These are phyloP conservation scores for Poicephalus meyeri DNA, from an alignment of 2,113 vertebrate genomes.

Conservation along the genomic window DNA sequence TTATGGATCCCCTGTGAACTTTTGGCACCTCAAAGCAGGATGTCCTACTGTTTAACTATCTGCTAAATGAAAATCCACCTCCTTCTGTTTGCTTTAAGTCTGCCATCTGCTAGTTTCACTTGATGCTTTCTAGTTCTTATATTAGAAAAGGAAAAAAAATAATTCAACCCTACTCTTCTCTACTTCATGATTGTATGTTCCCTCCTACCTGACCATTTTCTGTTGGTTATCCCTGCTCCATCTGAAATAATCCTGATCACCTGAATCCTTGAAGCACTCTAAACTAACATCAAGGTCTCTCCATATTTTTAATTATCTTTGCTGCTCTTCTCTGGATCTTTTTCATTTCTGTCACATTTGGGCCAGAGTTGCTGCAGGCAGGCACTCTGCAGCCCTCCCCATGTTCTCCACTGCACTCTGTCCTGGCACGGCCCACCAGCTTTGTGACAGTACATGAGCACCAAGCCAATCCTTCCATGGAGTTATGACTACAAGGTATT, in stretches of 20 bases:
- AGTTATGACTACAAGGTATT: neutral
- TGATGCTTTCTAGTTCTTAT: neutral
- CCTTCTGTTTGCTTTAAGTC: neutral
- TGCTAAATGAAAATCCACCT: neutral
- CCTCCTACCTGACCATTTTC: neutral
- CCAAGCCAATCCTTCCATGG: neutral
- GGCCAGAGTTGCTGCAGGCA: accelerated
- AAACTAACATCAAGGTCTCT: neutral
- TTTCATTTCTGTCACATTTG: neutral
- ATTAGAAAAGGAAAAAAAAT: neutral
- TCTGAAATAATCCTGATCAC: neutral
- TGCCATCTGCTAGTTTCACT: conserved; percentile 19
- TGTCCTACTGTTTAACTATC: neutral
- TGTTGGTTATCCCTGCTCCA: neutral
- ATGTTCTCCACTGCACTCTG: accelerated
- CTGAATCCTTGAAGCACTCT: neutral
- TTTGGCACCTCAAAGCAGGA: neutral
- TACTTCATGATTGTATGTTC: neutral
- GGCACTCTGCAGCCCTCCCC: neutral
- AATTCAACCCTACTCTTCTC: neutral
- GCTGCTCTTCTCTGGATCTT: neutral
- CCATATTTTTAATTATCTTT: neutral
- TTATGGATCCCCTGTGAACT: neutral
- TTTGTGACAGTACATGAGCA: neutral
- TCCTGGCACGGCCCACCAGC: neutral